Evolutionary conservation across 1,140 invertebrate genomes (phyloP), one percentile per base, ranked within the genome.

Genomic region (Ephestia elutella): DNA sequence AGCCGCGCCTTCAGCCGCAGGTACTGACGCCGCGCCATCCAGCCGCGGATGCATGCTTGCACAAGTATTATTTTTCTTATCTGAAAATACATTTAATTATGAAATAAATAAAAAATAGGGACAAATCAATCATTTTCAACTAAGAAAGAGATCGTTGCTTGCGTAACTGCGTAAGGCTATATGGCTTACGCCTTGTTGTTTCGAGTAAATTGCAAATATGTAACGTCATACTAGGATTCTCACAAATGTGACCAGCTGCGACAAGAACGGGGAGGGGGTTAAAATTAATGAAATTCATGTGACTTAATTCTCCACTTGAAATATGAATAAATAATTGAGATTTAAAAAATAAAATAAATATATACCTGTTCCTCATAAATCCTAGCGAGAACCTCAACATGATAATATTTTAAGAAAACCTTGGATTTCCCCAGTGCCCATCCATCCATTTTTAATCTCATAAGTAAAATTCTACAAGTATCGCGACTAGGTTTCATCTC

Each of bases 321-420:
- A n/a, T n/a, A 13, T 35, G 2, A 35, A 35, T 11, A 35, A 5
- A 9, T 5, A 11, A 11, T 13, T 5, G 1, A 32, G 8, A 10
- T 10, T 2, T 32, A 32, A 10, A 9, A 32, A 32, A 32, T 10
- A 32, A 10, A 1, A 32, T 32, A 32, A 32, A 32, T 32, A 32
- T 10, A 32, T 77, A 92, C 90, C 77, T 93, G 90, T 60, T 94
- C 92, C 76, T 96, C 94, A 78, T 95, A 96, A 69, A 94, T 88
- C 74, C 94, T 93, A 0, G 94, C 92, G 0, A 97, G 84, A 62
- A 94, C 93, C 83, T 96, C 95, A 0, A 96, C 92, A 71, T 96
- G 95, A 72, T 96, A 96, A 78, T 96, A 96, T 72, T 96, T 96
- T 0, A 97, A 89, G 76, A 97, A 97, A 4, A 96, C 94, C 92